Evolutionary conservation across 2,797 vertebrate genomes (phyloP), one percentile per base, ranked within the genome.

Genomic region (Labeo calbasu): DNA sequence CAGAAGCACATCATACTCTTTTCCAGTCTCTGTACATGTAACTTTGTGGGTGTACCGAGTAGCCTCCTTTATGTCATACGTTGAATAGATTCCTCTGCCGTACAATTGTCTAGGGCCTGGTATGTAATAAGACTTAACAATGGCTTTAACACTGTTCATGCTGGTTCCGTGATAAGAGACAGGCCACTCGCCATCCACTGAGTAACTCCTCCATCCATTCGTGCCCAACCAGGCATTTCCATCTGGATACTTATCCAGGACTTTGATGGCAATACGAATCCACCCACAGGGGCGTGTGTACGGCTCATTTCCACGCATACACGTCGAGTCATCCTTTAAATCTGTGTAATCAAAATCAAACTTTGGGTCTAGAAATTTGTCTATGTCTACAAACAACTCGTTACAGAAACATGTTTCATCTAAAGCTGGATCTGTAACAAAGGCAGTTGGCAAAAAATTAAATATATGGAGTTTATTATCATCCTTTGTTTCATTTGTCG

Each of bases 31-130:
- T 63, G 61, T 72, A 4, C 84, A 88, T 82, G 57, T 89, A 89
- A 93, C 92, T 1, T 0, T 86, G 86, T 85, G 0, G 12, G 17
- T 90, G 88, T 89, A 76, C 11, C 79, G 82, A 85, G 90, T 10
- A 23, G 86, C 86, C 4, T 7, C 11, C 1, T 40, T 5, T 4
- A 88, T 17, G 11, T 85, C 55, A 21, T 72, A 81, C 3, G 88
- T 85, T 19, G 88, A 89, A 79, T 87, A 89, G 79, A 89, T 53
- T 40, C 86, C 86, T 61, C 43, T 69, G 3, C 79, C 82, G 10
- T 71, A 59, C 9, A 7, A 0, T 3, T 6, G 17, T 23, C 70
- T 0, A 19, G 0, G 0, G 3, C 70, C 51, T 46, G 84, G 3
- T 46, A 2, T 43, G 53, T 57, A 57, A 57, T 57, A 2, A 57